Evolutionary conservation across 1,140 invertebrate genomes (phyloP).

Genomic region (Formica selysi): DNA sequence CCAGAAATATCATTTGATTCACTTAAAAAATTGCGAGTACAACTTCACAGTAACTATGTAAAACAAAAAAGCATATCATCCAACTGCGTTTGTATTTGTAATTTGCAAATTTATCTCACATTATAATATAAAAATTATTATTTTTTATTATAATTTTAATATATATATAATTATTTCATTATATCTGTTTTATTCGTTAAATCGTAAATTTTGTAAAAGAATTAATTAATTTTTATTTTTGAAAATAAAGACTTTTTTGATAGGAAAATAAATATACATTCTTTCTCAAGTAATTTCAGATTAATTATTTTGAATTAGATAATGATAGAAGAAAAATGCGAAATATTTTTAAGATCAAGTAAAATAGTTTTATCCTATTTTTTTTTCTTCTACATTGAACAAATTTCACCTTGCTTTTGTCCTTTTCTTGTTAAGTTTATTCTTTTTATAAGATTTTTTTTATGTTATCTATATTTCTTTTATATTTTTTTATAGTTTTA

Average conservation of each 20-base stretch:
- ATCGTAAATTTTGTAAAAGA: background rate
- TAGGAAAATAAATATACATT: background rate
- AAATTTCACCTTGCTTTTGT: background rate
- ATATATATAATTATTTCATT: background rate
- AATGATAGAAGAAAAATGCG: background rate
- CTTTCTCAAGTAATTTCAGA: background rate
- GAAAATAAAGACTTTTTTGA: background rate
- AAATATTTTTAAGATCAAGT: background rate
- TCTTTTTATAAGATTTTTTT: background rate
- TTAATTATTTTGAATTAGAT: background rate
- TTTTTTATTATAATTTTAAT: background rate
- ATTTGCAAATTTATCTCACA: background rate
- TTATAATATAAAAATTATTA: background rate
- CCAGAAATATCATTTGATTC: background rate
- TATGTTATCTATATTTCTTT: too few species aligned
- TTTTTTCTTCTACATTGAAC: background rate
- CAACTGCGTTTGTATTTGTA: background rate
- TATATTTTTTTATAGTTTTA: background rate
- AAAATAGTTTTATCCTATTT: background rate
- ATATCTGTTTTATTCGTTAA: background rate
- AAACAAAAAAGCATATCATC: background rate
- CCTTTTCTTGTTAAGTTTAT: background rate
- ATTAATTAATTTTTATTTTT: background rate
- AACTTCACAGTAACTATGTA: background rate
- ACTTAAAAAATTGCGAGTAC: background rate